These are phyloP conservation scores for Eulemur coronatus DNA, from an alignment of 2,797 vertebrate genomes.

Conservation along the genomic window DNA sequence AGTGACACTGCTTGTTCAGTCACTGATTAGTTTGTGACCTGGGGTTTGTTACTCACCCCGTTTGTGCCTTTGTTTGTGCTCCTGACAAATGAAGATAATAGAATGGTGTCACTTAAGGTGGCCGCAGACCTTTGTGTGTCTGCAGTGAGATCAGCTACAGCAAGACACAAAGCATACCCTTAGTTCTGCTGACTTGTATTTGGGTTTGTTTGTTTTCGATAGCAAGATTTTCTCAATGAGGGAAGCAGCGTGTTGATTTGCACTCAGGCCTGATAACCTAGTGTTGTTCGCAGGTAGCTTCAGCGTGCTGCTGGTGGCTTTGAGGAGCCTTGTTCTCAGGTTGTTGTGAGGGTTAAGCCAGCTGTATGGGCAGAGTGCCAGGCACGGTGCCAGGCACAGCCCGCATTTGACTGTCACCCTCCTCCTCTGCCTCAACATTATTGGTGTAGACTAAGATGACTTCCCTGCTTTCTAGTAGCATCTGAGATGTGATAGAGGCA, in stretches of 20 bases:
- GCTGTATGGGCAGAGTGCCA: rapidly evolving
- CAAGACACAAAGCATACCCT: background rate
- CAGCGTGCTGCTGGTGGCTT: background rate
- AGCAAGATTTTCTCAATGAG: background rate
- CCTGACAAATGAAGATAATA: background rate
- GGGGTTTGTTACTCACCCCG: rapidly evolving
- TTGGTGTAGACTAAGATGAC: rapidly evolving
- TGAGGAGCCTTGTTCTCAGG: background rate
- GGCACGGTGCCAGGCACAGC: background rate
- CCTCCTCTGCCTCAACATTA: too few relatives aligned
- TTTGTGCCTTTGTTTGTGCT: background rate
- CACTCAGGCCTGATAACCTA: background rate
- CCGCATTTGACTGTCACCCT: rapidly evolving
- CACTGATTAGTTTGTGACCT: background rate
- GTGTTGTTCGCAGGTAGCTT: too few relatives aligned
- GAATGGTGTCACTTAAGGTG: rapidly evolving
- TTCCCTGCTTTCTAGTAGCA: too few relatives aligned
- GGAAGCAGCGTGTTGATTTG: background rate
- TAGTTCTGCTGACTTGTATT: rapidly evolving
- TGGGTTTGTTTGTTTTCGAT: background rate
- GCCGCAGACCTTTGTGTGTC: rapidly evolving
- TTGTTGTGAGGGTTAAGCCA: background rate
- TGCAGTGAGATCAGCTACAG: rapidly evolving
- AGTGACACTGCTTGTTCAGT: too few relatives aligned
- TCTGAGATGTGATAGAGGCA: background rate